A percentile compares a stretch with the other conserved stretches of the same genome.
Evolutionary conservation across 1,140 invertebrate species (phyloP).

Genomic region (Elymnias hypermnestra): DNA sequence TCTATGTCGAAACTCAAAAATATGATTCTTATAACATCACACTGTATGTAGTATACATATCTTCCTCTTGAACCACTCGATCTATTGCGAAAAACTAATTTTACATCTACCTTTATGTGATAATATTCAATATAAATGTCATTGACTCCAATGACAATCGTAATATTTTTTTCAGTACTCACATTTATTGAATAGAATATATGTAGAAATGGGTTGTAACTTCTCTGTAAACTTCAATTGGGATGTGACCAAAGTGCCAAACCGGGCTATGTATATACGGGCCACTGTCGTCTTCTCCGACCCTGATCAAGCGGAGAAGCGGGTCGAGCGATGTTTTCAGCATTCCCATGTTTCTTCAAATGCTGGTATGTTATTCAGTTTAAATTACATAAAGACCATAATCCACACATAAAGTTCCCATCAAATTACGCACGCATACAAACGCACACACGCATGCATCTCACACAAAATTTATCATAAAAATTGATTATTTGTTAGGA

Average conservation of each 20-base stretch:
- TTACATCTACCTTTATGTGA: too few species aligned
- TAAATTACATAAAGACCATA: background rate
- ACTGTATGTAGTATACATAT: too few species aligned
- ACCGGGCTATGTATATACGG: slow-evolving; percentile 34
- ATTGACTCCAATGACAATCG: slow-evolving; percentile 36
- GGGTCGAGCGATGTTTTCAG: slow-evolving; percentile 47
- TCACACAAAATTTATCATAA: too few species aligned
- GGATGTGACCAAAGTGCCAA: slow-evolving; percentile 22
- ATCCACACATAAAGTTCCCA: background rate
- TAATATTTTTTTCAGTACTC: slow-evolving; percentile 39
- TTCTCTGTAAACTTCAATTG: slow-evolving; percentile 52
- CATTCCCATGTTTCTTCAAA: slow-evolving; percentile 32
- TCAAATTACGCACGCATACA: too few species aligned
- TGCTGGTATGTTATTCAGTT: slow-evolving; percentile 19
- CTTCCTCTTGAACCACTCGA: too few species aligned
- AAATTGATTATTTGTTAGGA: too few species aligned
- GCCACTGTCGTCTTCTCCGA: slow-evolving; percentile 48
- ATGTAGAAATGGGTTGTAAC: slow-evolving; percentile 41
- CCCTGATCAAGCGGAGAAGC: slow-evolving; percentile 41
- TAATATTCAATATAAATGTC: too few species aligned
- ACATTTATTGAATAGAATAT: slow-evolving; percentile 39
- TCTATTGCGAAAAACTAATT: too few species aligned
- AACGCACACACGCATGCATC: too few species aligned
- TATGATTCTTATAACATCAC: too few species aligned
- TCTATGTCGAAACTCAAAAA: too few species aligned